Evolutionary conservation across 1,140 invertebrate genomes (phyloP), one percentile per base, ranked within the genome.

Genomic region (Macrocentrus cingulum): DNA sequence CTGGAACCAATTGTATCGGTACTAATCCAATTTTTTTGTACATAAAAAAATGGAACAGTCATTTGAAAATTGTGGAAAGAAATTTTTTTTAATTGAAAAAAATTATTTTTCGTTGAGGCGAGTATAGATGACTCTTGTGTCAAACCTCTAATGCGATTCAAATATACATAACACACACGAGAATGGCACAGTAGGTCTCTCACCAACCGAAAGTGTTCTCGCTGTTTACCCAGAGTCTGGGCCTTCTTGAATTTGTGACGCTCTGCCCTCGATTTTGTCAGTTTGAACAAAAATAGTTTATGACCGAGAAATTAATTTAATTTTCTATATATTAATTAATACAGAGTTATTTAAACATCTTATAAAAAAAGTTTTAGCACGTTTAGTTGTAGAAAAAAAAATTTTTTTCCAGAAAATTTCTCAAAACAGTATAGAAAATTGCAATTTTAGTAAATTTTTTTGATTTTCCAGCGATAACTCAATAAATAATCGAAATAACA

Each of bases 81-180:
- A n/a, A n/a, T n/a, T 45, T 46, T 46, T 20, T 46, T 22, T 29
- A 29, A 5, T 4, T 15, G 36, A 39, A 15, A 39, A 8, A 39
- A 39, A 39, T n/a, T 39, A n/a, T 39, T 8, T 15, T 15, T 39
- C 36, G 36, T n/a, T 8, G 55, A 49, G 36, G 16, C 20, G 42
- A 58, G 44, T 37, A 32, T 57, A 58, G 3, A 36, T 15, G 18
- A 20, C 13, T 39, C 16, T 5, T 25, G 18, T 1, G 13, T 25
- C 1, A 42, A 44, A 6, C 20, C 45, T 66, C 71, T 75, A 77
- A 76, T 61, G 52, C 59, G 55, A 67, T 68, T 77, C 74, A 70
- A 75, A 76, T 56, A 41, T 16, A 44, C 22, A 41, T n/a, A n/a
- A n/a, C n/a, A 53, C 19, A 41, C 23, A 25, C 36, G 23, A 13